Base-by-base conservation (phyloP, 2,797 vertebrate species). In the Nyctibius grandis region DNA sequence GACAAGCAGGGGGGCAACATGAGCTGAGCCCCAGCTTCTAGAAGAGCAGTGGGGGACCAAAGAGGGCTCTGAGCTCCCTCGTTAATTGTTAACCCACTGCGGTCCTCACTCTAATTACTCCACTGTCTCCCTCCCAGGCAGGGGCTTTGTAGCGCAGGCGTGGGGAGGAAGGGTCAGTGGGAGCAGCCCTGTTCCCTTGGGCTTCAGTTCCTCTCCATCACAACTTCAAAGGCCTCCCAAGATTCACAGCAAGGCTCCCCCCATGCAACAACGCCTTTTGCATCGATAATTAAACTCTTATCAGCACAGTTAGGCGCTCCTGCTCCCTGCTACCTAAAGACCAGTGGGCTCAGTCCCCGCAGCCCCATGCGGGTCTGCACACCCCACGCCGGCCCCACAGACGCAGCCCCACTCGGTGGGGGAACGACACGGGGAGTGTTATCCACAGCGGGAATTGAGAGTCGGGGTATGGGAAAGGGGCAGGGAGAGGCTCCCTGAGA, bases 151-250 rank as follows among this genome's bases (percentile, higher is more conserved):
- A 92, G 83, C 6, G 1, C 73, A 91, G 85, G 38, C 76, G 0
- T 78, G 60, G 76, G 94, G 92, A 96, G 91, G 81, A 92, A 94
- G 96, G 96, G 97, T 97, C 97, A 97, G 85, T 93, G 89, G 93
- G 94, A 95, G 93, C 96, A 95, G 85, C 86, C 74, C 88, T 28
- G 70, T 88, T 97, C 97, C 96, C 96, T 69, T 95, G 92, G 97
- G 97, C 93, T 96, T 94, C 90, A 70, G 80, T 91, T 96, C 78
- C 89, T 97, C 91, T 95, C 93, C 77, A 94, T 94, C 90, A 92
- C 83, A 92, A 96, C 97, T 97, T 97, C 97, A 97, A 97, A 97
- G 96, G 82, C 83, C 88, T 95, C 93, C 94, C 91, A 94, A 93
- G 94, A 95, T 95, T 92, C 94, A 42, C 91, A 90, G 97, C 95